Evolutionary conservation across 2,888 invertebrate species (phyloP).

Genomic region (Brachyptera putata): DNA sequence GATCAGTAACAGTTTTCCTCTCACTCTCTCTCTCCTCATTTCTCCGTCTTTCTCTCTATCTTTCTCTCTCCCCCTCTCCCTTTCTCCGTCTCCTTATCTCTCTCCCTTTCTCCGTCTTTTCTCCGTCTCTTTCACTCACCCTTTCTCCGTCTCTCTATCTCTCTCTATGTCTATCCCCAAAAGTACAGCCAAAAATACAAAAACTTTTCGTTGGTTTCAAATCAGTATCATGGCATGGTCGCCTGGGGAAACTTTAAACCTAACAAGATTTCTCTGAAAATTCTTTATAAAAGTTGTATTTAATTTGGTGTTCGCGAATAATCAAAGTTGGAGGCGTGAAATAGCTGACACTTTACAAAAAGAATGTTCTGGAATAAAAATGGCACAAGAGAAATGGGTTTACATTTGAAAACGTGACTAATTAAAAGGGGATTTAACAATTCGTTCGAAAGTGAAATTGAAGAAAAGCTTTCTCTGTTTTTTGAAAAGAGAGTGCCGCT

Average conservation of each 20-base stretch:
- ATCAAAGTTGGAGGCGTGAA: slow-evolving; percentile 18
- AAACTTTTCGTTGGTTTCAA: slow-evolving; percentile 15
- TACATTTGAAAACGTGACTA: slow-evolving; percentile 20
- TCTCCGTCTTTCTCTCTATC: no score
- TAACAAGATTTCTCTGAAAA: slow-evolving; percentile 21
- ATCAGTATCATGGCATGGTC: slow-evolving; percentile 8
- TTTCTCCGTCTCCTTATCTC: neutral
- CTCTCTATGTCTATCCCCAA: no score
- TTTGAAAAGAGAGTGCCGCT: no score
- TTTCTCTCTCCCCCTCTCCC: neutral
- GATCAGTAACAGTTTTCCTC: slow-evolving; percentile 7
- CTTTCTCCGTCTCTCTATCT: no score
- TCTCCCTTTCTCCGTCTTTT: no score
- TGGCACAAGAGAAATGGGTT: neutral
- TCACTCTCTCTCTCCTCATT: neutral
- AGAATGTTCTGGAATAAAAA: neutral
- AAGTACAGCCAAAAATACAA: slow-evolving; percentile 14
- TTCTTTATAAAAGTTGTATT: slow-evolving; percentile 21
- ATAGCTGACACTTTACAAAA: slow-evolving; percentile 12
- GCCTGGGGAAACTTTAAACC: slow-evolving; percentile 9
- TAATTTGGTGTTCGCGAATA: slow-evolving; percentile 10
- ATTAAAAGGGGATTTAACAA: slow-evolving; percentile 15
- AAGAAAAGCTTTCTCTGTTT: neutral
- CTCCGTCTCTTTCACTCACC: no score
- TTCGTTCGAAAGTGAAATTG: no score